Evolutionary conservation across 2,797 vertebrate genomes (phyloP).

Genomic region (Dallia pectoralis): DNA sequence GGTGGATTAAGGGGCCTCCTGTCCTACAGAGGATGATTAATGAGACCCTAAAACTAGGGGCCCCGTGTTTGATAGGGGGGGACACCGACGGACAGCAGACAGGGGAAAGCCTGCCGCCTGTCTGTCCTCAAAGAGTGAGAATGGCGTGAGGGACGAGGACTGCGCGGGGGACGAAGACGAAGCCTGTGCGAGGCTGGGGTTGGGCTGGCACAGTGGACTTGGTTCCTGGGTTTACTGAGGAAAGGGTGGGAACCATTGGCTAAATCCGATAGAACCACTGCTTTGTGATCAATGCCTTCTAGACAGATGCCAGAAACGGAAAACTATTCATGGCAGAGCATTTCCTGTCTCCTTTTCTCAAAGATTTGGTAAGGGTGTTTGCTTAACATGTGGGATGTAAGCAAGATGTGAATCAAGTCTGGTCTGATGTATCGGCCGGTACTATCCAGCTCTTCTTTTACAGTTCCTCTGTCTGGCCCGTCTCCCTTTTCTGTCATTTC

Average conservation of each 20-base stretch:
- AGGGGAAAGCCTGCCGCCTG: slow-evolving; percentile 51
- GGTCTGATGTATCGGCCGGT: slow-evolving; percentile 31
- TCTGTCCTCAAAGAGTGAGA: slow-evolving; percentile 52
- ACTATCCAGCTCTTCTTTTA: slow-evolving; percentile 31
- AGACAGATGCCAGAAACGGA: slow-evolving; percentile 43
- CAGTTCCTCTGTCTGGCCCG: slow-evolving; percentile 25
- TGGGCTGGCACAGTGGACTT: not conserved
- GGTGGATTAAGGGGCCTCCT: slow-evolving; percentile 74
- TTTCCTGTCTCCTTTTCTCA: slow-evolving; percentile 52
- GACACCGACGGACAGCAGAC: slow-evolving; percentile 63
- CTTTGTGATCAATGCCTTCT: slow-evolving; percentile 62
- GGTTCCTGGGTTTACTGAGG: slow-evolving; percentile 34
- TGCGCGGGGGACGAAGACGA: slow-evolving; percentile 24
- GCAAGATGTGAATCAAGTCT: slow-evolving; percentile 50
- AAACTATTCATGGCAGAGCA: slow-evolving; percentile 33
- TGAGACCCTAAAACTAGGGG: slow-evolving; percentile 70
- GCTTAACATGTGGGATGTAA: slow-evolving; percentile 38
- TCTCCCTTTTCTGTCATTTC: slow-evolving; percentile 53
- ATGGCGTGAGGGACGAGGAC: slow-evolving; percentile 36
- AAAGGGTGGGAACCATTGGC: slow-evolving; percentile 51
- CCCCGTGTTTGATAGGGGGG: slow-evolving; percentile 56
- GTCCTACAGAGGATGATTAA: slow-evolving; percentile 78
- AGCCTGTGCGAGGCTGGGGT: not conserved
- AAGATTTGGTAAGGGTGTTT: slow-evolving; percentile 59
- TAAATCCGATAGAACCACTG: slow-evolving; percentile 47